Conservation (phyloP, 1,140 invertebrate genomes). For the Drosophila littoralis region DNA sequence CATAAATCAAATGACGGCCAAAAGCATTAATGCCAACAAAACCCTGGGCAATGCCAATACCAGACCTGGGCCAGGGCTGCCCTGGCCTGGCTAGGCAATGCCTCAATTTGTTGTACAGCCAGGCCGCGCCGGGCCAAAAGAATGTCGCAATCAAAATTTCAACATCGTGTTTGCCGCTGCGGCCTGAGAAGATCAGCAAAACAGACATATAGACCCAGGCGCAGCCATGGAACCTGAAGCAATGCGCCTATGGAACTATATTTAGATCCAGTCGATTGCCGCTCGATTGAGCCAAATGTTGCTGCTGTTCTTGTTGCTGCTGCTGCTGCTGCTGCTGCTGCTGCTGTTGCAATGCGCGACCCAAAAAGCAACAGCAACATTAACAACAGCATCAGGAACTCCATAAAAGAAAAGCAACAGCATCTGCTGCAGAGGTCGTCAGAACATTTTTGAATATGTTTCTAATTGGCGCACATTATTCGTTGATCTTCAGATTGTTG, state of each 20-base stretch:
- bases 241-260: slow-evolving; percentile 46
- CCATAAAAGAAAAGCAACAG: slow-evolving; percentile 47
- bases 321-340: slow-evolving; percentile 42
- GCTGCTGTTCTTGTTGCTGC: slow-evolving; percentile 19
- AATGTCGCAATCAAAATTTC: slow-evolving; percentile 83
- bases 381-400: slow-evolving; percentile 26
- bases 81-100: slow-evolving; percentile 30
- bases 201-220: slow-evolving; percentile 14
- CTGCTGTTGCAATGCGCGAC: slow-evolving; percentile 45
- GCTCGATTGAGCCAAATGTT: slow-evolving; percentile 67
- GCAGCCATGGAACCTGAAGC: slow-evolving; percentile 28
- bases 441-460: slow-evolving; percentile 60
- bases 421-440: slow-evolving; percentile 38
- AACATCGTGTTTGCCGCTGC: slow-evolving; percentile 65
- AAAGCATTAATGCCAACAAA: slow-evolving; percentile 37
- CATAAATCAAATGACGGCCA: slow-evolving; percentile 74
- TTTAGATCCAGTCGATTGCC: slow-evolving; percentile 65
- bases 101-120: slow-evolving; percentile 67
- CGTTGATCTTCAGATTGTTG: slow-evolving; percentile 67
- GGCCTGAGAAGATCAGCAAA: slow-evolving; percentile 23
- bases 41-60: slow-evolving; percentile 29
- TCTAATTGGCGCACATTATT: slow-evolving; percentile 79
- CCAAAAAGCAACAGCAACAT: slow-evolving; percentile 23
- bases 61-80: slow-evolving; percentile 12
- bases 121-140: slow-evolving; percentile 41